Percentiles rank a stretch among this genome's conserved stretches.
These are phyloP conservation scores for Lochmaea crataegi DNA, from an alignment of 2,888 invertebrate genomes.

Conservation along the genomic window DNA sequence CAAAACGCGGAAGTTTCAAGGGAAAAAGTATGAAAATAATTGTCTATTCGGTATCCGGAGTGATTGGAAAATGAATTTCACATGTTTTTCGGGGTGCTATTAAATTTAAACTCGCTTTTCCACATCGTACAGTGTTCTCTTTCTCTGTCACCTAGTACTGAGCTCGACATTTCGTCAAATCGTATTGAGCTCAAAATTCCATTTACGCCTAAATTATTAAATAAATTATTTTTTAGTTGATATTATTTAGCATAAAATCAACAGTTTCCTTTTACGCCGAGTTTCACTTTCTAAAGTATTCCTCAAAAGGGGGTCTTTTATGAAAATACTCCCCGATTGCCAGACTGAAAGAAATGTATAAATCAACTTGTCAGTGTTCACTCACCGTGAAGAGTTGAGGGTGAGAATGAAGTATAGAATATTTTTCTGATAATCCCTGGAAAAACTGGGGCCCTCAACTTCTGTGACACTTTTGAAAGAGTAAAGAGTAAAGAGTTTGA, in stretches of 20 bases:
- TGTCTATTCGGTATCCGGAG: background rate
- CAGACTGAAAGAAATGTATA: constrained; percentile 1
- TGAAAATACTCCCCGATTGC: background rate
- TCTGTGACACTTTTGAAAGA: constrained; percentile 18
- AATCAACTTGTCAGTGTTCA: constrained; percentile 11
- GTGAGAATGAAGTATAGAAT: constrained; percentile 10
- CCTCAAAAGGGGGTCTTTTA: background rate
- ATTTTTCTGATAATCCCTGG: constrained; percentile 9
- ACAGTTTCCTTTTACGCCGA: background rate
- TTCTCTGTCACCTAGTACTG: too few species aligned
- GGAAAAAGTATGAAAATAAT: background rate
- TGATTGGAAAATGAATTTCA: too few species aligned
- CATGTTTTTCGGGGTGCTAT: too few species aligned
- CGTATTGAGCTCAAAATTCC: too few species aligned
- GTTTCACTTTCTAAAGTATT: constrained; percentile 1
- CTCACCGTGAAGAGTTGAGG: constrained; percentile 12
- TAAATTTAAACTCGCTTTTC: too few species aligned
- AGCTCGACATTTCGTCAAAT: too few species aligned
- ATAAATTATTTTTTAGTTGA: too few species aligned
- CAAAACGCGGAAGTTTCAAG: background rate
- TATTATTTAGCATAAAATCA: too few species aligned
- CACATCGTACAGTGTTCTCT: too few species aligned
- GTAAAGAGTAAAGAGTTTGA: constrained; percentile 2
- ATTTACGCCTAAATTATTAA: too few species aligned
- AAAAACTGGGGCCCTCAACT: constrained; percentile 14